These are phyloP conservation scores for Meloidogyne hapla DNA, from an alignment of 1,140 invertebrate genomes.

Conservation along the genomic window DNA sequence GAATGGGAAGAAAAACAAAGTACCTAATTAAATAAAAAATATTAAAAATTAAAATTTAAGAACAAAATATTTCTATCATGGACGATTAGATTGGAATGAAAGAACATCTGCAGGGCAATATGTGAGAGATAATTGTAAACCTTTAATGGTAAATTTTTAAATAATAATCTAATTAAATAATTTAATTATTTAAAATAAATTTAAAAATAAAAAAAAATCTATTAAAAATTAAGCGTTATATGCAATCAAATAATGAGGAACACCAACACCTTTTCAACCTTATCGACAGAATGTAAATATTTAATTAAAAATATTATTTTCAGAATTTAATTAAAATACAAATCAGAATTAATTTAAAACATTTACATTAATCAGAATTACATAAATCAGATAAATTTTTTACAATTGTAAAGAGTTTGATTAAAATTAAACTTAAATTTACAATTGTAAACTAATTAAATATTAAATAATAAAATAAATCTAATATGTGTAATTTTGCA, in stretches of 20 bases:
- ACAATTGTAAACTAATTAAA: too few relatives aligned
- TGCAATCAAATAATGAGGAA: slow-evolving; percentile 81
- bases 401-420: too few relatives aligned
- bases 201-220: background rate
- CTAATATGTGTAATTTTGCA: too few relatives aligned
- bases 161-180: background rate
- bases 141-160: slow-evolving; percentile 75
- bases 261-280: slow-evolving; percentile 89
- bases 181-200: slow-evolving; percentile 1
- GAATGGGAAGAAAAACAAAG: slow-evolving; percentile 89
- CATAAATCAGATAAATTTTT: too few relatives aligned
- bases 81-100: slow-evolving; percentile 89
- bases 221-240: slow-evolving; percentile 75
- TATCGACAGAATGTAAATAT: slow-evolving; percentile 82
- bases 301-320: too few relatives aligned
- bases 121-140: slow-evolving; percentile 96
- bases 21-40: too few relatives aligned
- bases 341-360: too few relatives aligned
- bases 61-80: slow-evolving; percentile 78
- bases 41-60: too few relatives aligned
- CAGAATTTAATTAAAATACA: too few relatives aligned
- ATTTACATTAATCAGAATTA: too few relatives aligned
- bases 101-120: slow-evolving; percentile 90
- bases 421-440: too few relatives aligned
- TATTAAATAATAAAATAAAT: too few relatives aligned